Evolutionary conservation across 2,113 vertebrate genomes (phyloP).

Genomic region (Falcunculus frontatus): DNA sequence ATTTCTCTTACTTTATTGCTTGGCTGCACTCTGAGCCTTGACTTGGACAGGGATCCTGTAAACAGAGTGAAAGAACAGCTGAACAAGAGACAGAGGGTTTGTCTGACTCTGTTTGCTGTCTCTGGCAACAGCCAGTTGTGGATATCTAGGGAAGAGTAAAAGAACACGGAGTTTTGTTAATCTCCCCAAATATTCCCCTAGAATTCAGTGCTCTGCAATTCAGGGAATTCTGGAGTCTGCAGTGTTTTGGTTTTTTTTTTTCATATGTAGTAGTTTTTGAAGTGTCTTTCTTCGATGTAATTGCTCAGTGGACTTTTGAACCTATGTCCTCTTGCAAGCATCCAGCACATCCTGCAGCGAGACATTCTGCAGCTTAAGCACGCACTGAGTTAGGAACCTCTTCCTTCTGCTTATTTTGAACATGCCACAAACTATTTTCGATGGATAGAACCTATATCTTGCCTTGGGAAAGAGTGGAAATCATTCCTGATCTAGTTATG

Average conservation of each 20-base stretch:
- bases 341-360: not conserved
- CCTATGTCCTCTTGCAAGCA: not conserved
- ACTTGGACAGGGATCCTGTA: not conserved
- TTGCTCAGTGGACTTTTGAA: not conserved
- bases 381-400: not conserved
- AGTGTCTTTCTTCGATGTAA: not conserved
- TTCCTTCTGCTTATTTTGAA: not conserved
- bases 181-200: not conserved
- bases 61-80: not conserved
- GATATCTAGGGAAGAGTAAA: not conserved
- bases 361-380: not conserved
- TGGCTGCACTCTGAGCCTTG: not conserved
- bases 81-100: not conserved
- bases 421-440: not conserved
- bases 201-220: not conserved
- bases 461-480: not conserved
- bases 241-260: not conserved
- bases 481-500: not conserved
- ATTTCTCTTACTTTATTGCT: constrained; percentile 9
- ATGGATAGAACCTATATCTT: not conserved
- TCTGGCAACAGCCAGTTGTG: not conserved
- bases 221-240: not conserved
- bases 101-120: not conserved
- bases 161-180: not conserved
- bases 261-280: not conserved